Percentiles rank a stretch among this genome's conserved stretches.
These are phyloP conservation scores for Cassiopea xamachana DNA, from an alignment of 30 jellyfish, hydroid and myxozoan genomes.

Conservation along the genomic window DNA sequence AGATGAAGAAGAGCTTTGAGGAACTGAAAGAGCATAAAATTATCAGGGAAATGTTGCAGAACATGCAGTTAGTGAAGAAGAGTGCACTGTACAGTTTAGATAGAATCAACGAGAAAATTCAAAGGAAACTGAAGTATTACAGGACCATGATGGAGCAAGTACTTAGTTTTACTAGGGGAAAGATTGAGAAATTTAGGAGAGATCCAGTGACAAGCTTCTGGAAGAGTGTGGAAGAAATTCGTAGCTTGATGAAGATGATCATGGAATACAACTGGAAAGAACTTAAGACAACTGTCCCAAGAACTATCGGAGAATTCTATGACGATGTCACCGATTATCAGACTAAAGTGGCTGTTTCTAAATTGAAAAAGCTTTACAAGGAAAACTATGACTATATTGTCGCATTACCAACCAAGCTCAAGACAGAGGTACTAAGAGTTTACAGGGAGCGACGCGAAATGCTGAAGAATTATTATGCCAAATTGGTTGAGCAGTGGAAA, in stretches of 20 bases:
- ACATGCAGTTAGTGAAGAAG: conserved; percentile 28
- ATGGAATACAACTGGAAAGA: conserved; percentile 8
- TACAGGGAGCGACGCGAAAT: conserved; percentile 15
- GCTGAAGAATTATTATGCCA: conserved; percentile 26
- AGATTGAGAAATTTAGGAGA: conserved; percentile 50
- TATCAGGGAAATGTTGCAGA: conserved; percentile 26
- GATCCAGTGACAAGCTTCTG: conserved; percentile 96
- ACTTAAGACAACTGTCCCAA: not conserved
- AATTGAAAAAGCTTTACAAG: conserved; percentile 14
- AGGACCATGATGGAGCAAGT: conserved; percentile 6
- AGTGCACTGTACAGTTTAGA: conserved; percentile 66
- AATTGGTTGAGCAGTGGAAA: conserved; percentile 62
- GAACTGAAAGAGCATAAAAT: conserved; percentile 63
- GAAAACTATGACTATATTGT: conserved; percentile 2
- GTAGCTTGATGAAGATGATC: conserved; percentile 8
- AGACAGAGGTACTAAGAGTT: conserved; percentile 19
- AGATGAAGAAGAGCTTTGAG: conserved; percentile 33
- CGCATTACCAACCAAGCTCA: conserved; percentile 46
- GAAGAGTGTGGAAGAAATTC: conserved; percentile 37
- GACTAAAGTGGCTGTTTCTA: conserved; percentile 39
- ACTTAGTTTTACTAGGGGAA: conserved; percentile 23
- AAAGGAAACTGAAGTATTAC: conserved; percentile 14
- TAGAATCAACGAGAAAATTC: conserved; percentile 53
- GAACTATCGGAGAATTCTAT: conserved; percentile 16
- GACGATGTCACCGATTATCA: conserved; percentile 68